Evolutionary conservation across 2,797 vertebrate genomes (phyloP).

Genomic region (Gallinago stenura): DNA sequence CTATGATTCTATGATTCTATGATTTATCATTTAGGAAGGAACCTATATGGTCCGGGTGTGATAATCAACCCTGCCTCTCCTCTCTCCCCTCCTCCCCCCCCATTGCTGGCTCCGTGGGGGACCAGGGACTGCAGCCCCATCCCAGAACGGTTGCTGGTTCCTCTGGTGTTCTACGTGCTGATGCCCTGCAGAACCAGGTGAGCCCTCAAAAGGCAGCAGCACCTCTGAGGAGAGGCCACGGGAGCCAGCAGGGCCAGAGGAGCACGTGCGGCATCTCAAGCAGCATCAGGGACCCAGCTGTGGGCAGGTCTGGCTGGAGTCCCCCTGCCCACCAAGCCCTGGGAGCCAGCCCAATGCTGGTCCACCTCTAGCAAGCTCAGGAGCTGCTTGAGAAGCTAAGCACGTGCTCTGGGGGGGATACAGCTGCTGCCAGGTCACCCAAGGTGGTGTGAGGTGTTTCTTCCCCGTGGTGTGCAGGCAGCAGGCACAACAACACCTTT

Average conservation of each 20-base stretch:
- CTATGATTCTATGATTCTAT: no score
- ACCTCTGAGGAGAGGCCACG: rapidly evolving
- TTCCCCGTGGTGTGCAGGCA: rapidly evolving
- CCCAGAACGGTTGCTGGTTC: rapidly evolving
- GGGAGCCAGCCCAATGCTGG: background rate
- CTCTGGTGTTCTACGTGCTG: background rate
- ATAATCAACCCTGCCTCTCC: background rate
- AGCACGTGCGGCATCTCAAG: background rate
- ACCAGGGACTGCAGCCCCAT: background rate
- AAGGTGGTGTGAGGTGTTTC: no score
- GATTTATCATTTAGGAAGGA: background rate
- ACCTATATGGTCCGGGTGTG: background rate
- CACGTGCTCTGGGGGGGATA: background rate
- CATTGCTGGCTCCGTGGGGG: background rate
- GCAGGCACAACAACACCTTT: background rate
- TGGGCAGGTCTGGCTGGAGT: background rate
- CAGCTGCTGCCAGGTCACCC: background rate
- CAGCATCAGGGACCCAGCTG: background rate
- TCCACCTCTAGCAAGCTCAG: background rate
- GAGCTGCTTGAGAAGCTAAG: background rate
- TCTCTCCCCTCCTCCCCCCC: background rate
- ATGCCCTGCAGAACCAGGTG: background rate
- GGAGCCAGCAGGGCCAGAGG: background rate
- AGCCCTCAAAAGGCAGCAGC: background rate
- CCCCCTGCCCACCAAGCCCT: background rate